Percentiles rank a stretch among this genome's conserved stretches.
These are phyloP conservation scores for Dysdera silvatica DNA, from an alignment of 1,140 invertebrate species.

Conservation along the genomic window DNA sequence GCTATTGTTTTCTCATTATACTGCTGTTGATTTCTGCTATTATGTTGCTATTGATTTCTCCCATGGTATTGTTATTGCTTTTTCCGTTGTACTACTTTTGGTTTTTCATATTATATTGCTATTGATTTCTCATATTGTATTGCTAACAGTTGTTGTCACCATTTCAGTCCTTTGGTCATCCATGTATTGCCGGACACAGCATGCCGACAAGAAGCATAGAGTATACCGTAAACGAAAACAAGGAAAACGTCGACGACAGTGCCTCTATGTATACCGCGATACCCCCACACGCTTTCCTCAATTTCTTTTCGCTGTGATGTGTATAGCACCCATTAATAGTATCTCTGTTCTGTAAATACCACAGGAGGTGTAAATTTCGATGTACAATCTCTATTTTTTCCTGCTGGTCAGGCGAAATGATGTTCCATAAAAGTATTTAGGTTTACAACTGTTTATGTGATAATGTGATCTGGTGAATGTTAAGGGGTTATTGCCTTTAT, in stretches of 20 bases:
- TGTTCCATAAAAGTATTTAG: not conserved
- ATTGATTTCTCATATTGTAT: not conserved
- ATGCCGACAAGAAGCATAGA: slow-evolving; percentile 14
- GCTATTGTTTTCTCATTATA: not conserved
- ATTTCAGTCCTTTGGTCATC: slow-evolving; percentile 65
- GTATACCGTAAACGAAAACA: slow-evolving; percentile 42
- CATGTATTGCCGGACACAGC: slow-evolving; percentile 55
- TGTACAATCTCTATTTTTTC: not conserved
- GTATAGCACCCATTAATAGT: not conserved
- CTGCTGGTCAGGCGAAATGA: not conserved
- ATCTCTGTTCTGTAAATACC: not conserved
- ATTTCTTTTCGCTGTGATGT: slow-evolving; percentile 69
- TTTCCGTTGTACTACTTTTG: not conserved
- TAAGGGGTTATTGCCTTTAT: not conserved
- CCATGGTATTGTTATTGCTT: not conserved
- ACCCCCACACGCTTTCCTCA: slow-evolving; percentile 77
- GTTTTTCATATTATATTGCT: not conserved
- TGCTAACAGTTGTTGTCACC: not conserved
- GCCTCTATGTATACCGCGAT: slow-evolving; percentile 67
- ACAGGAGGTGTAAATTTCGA: not conserved
- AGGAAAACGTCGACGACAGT: slow-evolving; percentile 46
- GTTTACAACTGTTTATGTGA: not conserved
- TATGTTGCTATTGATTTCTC: not conserved
- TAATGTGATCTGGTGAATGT: not conserved
- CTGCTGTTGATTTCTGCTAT: not conserved